Conservation (phyloP, 2,888 invertebrate genomes). For the Tipula confusa region DNA sequence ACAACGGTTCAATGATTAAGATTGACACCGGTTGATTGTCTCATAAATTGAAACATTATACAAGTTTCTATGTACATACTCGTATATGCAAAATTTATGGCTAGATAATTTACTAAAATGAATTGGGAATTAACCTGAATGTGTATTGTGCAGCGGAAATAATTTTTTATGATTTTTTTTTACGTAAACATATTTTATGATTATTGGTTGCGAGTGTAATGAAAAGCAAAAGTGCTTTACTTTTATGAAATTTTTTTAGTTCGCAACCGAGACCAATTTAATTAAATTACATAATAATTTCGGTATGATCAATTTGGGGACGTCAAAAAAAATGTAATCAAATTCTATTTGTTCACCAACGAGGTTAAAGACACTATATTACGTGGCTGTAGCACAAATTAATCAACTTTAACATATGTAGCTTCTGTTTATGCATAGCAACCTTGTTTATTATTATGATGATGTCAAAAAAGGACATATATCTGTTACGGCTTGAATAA, state of each 20-base stretch:
- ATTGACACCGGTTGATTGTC: not conserved
- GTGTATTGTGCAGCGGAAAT: not conserved
- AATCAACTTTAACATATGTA: no score
- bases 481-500: no score
- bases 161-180: not conserved
- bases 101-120: not conserved
- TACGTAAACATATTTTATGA: not conserved
- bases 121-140: not conserved
- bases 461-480: no score
- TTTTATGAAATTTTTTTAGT: not conserved
- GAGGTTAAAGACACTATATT: no score
- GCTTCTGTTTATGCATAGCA: no score
- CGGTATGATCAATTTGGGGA: no score
- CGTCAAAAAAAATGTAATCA: no score
- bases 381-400: no score
- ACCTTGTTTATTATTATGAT: no score
- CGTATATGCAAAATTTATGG: not conserved
- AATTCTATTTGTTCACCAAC: no score
- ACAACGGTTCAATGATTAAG: not conserved
- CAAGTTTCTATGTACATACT: not conserved
- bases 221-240: not conserved
- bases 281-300: not conserved
- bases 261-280: not conserved
- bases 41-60: no score
- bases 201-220: not conserved